phyloP scores from a whole-genome alignment of 2,888 invertebrate species.

The Dermolepida albohirtum region DNA sequence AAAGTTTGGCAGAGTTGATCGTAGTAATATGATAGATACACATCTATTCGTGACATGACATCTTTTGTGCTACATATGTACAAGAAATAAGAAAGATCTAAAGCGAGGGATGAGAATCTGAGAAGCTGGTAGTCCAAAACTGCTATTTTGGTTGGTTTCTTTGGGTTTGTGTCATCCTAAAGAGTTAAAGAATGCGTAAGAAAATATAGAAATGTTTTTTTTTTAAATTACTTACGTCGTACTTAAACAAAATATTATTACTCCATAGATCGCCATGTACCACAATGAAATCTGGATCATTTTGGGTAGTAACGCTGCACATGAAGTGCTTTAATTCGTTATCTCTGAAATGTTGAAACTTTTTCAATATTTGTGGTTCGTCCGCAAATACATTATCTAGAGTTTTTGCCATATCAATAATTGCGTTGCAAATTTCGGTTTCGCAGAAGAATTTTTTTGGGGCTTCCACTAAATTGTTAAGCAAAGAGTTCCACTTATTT shows the following conservation, averaged over 20 bases:
- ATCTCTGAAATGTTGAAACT: slow-evolving; percentile 16
- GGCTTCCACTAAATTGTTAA: neutral
- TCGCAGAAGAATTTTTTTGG: slow-evolving; percentile 29
- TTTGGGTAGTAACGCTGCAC: neutral
- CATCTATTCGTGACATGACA: slow-evolving; percentile 19
- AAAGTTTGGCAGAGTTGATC: slow-evolving; percentile 11
- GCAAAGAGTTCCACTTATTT: slow-evolving; percentile 7
- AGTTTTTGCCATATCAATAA: slow-evolving; percentile 17
- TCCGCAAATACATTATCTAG: slow-evolving; percentile 18
- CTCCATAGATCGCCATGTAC: slow-evolving; percentile 38
- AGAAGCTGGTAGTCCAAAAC: slow-evolving; percentile 26
- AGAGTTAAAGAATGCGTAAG: neutral
- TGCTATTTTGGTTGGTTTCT: slow-evolving; percentile 31
- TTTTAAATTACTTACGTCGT: slow-evolving; percentile 31
- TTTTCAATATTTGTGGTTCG: neutral
- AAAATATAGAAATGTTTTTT: neutral
- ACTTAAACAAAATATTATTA: slow-evolving; percentile 39
- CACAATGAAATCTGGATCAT: slow-evolving; percentile 17
- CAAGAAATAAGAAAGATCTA: slow-evolving; percentile 36
- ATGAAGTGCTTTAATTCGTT: slow-evolving; percentile 28
- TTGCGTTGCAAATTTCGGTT: slow-evolving; percentile 25
- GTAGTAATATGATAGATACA: slow-evolving; percentile 26
- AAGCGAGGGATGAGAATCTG: slow-evolving; percentile 23
- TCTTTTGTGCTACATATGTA: slow-evolving; percentile 11
- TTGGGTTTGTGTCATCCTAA: slow-evolving; percentile 6